Percentiles rank a stretch among this genome's conserved stretches.
These are phyloP conservation scores for Alfaro cultratus DNA, from an alignment of 2,797 vertebrate genomes.

Conservation along the genomic window DNA sequence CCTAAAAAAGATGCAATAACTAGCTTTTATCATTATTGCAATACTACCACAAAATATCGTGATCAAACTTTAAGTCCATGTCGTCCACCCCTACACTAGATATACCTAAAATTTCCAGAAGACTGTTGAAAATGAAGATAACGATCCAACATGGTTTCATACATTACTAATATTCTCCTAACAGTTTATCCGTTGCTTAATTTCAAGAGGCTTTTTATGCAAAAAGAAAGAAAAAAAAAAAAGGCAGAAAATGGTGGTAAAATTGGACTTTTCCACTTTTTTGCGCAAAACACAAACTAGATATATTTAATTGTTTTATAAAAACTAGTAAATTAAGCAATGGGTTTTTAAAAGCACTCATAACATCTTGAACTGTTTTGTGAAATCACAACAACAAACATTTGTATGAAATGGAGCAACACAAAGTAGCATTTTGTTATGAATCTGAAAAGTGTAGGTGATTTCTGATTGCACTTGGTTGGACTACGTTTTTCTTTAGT, in stretches of 20 bases:
- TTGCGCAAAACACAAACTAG: background rate
- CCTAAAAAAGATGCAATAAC: too few relatives aligned
- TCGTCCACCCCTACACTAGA: background rate
- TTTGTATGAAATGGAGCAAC: background rate
- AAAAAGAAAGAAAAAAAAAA: background rate
- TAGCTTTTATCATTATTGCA: too few relatives aligned
- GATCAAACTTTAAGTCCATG: too few relatives aligned
- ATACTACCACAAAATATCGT: too few relatives aligned
- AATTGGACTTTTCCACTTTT: background rate
- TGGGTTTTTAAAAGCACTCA: background rate
- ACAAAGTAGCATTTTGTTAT: background rate
- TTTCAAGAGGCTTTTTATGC: background rate
- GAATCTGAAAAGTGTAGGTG: background rate
- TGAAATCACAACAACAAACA: background rate
- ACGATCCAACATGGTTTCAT: background rate
- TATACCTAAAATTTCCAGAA: background rate
- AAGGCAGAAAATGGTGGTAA: background rate
- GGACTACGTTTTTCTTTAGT: background rate
- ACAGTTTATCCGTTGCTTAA: background rate
- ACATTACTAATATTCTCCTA: background rate
- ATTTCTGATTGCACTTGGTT: background rate
- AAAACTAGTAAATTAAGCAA: background rate
- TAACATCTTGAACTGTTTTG: background rate
- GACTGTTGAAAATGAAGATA: accelerated
- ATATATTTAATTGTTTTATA: background rate